Evolutionary conservation across 2,888 invertebrate genomes (phyloP).

Genomic region (Scaptomyza cyrtandrae): DNA sequence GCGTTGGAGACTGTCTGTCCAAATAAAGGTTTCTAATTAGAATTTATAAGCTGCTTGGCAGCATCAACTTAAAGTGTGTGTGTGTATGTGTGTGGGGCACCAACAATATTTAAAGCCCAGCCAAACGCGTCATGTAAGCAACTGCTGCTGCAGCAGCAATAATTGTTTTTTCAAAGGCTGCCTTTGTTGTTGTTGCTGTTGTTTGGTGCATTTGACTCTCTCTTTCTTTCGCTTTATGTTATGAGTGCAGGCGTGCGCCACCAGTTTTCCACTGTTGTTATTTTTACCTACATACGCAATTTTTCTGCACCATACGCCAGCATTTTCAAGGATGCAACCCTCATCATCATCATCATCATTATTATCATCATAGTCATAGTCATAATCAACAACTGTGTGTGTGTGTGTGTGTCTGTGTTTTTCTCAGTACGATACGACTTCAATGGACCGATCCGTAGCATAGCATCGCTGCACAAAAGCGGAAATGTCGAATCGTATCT

Average conservation of each 20-base stretch:
- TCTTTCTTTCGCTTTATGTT: slow-evolving; percentile 7
- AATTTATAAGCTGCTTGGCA: slow-evolving; percentile 66
- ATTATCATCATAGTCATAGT: slow-evolving; percentile 19
- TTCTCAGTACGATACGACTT: slow-evolving; percentile 51
- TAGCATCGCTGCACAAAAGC: slow-evolving; percentile 62
- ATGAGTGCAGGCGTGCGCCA: slow-evolving; percentile 30
- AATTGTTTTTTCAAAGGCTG: slow-evolving; percentile 76
- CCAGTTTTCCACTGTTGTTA: slow-evolving; percentile 70
- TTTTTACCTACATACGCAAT: slow-evolving; percentile 76
- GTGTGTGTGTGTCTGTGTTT: background rate
- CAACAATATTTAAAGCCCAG: slow-evolving; percentile 42
- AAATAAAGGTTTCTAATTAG: slow-evolving; percentile 70
- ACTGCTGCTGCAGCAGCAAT: slow-evolving; percentile 40
- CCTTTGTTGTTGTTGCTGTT: too few species aligned
- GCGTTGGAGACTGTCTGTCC: slow-evolving; percentile 36
- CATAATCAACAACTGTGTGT: slow-evolving; percentile 14
- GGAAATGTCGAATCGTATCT: slow-evolving; percentile 80
- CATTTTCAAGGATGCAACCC: slow-evolving; percentile 65
- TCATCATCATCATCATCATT: slow-evolving; percentile 35
- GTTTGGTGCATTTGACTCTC: slow-evolving; percentile 50
- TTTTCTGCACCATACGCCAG: slow-evolving; percentile 45
- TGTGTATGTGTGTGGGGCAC: background rate
- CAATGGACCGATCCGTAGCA: slow-evolving; percentile 66
- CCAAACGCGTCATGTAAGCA: slow-evolving; percentile 22
- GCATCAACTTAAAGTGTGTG: slow-evolving; percentile 38